Evolutionary conservation across 2,113 vertebrate genomes (phyloP).

Genomic region (Alethe castanea): DNA sequence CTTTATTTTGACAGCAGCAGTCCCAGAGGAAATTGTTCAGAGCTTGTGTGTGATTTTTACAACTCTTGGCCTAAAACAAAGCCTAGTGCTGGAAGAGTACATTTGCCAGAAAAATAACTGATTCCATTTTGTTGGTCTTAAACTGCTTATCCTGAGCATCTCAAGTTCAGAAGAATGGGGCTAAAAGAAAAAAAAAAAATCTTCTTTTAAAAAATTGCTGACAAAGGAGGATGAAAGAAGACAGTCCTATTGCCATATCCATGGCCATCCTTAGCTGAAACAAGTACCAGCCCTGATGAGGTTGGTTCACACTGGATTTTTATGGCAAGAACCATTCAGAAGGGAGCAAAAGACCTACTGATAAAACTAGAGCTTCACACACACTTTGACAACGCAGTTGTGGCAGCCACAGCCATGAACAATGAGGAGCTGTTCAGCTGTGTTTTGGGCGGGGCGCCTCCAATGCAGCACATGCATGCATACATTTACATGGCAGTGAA

Average conservation of each 20-base stretch:
- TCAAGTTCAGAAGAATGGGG: neutral
- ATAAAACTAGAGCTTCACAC: neutral
- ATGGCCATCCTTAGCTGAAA: neutral
- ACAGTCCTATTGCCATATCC: neutral
- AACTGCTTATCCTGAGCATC: neutral
- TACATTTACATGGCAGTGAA: neutral
- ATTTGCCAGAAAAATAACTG: constrained; percentile 37
- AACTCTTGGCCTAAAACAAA: constrained; percentile 40
- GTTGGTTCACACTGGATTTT: neutral
- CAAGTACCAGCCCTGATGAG: accelerated
- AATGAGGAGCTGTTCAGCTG: neutral
- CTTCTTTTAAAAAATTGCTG: neutral
- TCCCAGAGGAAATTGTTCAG: constrained; percentile 54
- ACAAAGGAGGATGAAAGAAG: neutral
- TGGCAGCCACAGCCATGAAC: neutral
- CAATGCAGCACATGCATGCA: accelerated
- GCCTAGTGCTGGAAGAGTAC: neutral
- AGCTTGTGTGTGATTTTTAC: constrained; percentile 53
- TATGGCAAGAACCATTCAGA: neutral
- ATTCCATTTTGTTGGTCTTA: constrained; percentile 5
- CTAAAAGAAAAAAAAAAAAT: neutral
- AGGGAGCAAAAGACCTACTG: neutral
- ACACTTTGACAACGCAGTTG: neutral
- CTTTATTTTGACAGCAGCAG: constrained; percentile 62
- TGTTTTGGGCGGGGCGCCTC: accelerated